These are phyloP conservation scores for Mantis religiosa DNA, from an alignment of 2,888 invertebrate genomes.

Conservation along the genomic window DNA sequence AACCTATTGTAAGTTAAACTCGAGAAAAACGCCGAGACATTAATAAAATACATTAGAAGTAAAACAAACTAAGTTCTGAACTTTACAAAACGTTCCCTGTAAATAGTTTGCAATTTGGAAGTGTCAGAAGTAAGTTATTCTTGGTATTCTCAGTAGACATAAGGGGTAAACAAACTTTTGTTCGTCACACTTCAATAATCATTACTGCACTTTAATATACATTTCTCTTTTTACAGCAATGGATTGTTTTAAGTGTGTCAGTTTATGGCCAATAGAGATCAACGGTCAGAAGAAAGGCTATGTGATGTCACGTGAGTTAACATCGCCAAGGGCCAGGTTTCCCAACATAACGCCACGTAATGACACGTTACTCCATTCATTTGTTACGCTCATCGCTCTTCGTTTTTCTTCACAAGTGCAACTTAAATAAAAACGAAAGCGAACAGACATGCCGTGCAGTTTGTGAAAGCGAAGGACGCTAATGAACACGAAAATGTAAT, in stretches of 20 bases:
- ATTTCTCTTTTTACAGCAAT: neutral
- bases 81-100: too few species aligned
- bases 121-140: too few species aligned
- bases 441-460: neutral
- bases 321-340: neutral
- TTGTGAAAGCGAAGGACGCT: neutral
- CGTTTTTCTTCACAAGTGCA: neutral
- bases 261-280: neutral
- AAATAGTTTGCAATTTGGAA: too few species aligned
- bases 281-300: neutral
- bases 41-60: too few species aligned
- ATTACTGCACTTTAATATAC: neutral
- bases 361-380: neutral
- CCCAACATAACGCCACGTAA: neutral
- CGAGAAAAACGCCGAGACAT: too few species aligned
- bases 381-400: neutral
- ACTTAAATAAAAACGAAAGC: neutral
- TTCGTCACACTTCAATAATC: too few species aligned
- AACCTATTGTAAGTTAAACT: too few species aligned
- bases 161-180: too few species aligned
- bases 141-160: too few species aligned
- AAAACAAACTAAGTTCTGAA: too few species aligned
- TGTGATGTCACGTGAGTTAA: neutral
- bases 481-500: neutral
- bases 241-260: neutral